A percentile compares a stretch with the other conserved stretches of the same genome.
Evolutionary conservation across 2,888 invertebrate species (phyloP).

Genomic region (Poecilobothrus nobilitatus): DNA sequence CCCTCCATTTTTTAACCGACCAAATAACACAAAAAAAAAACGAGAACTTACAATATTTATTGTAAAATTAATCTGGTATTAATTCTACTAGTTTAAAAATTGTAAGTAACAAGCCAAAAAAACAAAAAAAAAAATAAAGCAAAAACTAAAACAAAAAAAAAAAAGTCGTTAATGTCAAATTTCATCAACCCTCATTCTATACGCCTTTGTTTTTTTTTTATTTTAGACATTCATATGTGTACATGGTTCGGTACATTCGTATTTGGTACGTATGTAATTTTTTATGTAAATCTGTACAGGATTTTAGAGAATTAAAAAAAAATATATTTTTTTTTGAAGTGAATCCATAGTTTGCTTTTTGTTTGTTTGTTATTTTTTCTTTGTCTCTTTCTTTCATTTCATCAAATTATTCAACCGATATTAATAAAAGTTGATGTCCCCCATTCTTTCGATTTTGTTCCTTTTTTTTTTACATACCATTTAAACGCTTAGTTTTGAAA

Average conservation of each 20-base stretch:
- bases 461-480: too few species aligned
- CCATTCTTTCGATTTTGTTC: too few species aligned
- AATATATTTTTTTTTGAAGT: too few species aligned
- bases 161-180: background rate
- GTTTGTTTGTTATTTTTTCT: too few species aligned
- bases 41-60: background rate
- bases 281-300: background rate
- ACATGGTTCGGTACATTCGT: too few species aligned
- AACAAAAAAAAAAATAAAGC: background rate
- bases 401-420: constrained; percentile 6
- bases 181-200: background rate
- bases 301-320: background rate
- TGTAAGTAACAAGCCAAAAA: background rate
- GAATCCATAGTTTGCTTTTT: too few species aligned
- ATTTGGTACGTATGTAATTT: too few species aligned
- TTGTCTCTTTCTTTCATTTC: background rate
- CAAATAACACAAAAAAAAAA: background rate
- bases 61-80: background rate
- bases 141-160: too few species aligned
- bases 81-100: background rate
- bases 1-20: background rate
- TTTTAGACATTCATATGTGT: too few species aligned
- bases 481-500: too few species aligned
- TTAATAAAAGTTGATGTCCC: background rate
- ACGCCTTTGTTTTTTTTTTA: too few species aligned